phyloP scores from a whole-genome alignment of 2,888 invertebrate genomes.

The Chrysina gloriosa region DNA sequence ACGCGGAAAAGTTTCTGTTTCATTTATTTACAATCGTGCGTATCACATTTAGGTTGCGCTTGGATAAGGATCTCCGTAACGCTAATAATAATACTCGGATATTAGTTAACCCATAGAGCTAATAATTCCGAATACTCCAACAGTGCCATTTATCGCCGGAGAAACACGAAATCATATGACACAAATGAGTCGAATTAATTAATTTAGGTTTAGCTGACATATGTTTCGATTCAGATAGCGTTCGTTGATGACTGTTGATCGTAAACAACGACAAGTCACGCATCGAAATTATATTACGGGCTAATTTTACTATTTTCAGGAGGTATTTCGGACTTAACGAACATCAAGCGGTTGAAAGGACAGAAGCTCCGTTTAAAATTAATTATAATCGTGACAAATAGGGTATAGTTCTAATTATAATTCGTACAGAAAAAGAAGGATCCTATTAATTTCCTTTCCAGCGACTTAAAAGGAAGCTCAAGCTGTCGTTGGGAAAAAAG shows the following conservation, averaged over 20 bases:
- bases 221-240: neutral
- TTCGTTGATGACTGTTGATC: no score
- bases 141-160: no score
- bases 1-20: no score
- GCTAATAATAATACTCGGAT: neutral
- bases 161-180: neutral
- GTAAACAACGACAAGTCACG: no score
- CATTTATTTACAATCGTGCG: no score
- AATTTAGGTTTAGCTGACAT: neutral
- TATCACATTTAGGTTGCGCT: no score
- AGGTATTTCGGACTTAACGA: no score
- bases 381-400: conserved; percentile 20
- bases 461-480: conserved; percentile 9
- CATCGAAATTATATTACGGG: no score
- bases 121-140: neutral
- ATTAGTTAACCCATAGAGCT: neutral
- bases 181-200: conserved; percentile 8
- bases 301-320: no score
- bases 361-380: no score
- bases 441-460: neutral
- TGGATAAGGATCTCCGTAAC: no score
- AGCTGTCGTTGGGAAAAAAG: conserved; percentile 6
- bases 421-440: neutral
- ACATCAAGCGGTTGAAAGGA: no score
- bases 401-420: conserved; percentile 7